Base-by-base conservation (phyloP, 2,113 vertebrate species). In the Centropus bengalensis region DNA sequence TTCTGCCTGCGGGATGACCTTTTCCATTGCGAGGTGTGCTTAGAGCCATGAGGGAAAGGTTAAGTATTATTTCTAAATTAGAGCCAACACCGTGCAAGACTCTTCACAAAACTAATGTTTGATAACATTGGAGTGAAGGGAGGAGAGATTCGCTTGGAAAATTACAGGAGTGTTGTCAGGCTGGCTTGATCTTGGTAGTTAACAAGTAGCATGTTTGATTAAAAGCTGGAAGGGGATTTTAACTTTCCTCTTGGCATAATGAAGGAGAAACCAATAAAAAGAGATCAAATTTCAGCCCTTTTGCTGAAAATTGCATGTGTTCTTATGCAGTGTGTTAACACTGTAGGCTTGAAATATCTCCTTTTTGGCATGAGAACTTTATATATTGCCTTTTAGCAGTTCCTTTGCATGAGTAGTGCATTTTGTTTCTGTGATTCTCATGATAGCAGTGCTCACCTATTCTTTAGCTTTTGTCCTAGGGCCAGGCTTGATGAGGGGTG, bases 121-220 rank as follows among this genome's bases (percentile, higher is more conserved):
- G 64, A 56, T 88, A 94, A 49, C 33, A 4, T 88, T 83, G 24
- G 32, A 51, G 60, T 59, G 56, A 71, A 74, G 27, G 64, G 82
- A 91, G 85, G 79, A 93, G 79, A 74, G 73, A 68, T 60, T 70
- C 30, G 58, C 44, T 59, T 84, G 47, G 80, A 88, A 93, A 95
- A 90, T 77, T 77, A 32, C 30, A 63, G 40, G 19, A 91, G 20
- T 45, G 47, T 83, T 83, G 56, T 88, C 66, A 90, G 66, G 15
- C 42, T 90, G 74, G 19, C 73, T 68, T 78, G 68, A 71, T 96
- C 76, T 88, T 71, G 62, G 23, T 44, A 92, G 32, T 75, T 91
- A 68, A 51, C 20, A 11, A 63, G 58, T 47, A 75, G 28, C 15
- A 3, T 12, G 9, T 93, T 77, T 81, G 71, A 70, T 83, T 90